Conservation (phyloP, 37 sponge, comb jelly and placozoan genomes). For the Spongilla lacustris region DNA sequence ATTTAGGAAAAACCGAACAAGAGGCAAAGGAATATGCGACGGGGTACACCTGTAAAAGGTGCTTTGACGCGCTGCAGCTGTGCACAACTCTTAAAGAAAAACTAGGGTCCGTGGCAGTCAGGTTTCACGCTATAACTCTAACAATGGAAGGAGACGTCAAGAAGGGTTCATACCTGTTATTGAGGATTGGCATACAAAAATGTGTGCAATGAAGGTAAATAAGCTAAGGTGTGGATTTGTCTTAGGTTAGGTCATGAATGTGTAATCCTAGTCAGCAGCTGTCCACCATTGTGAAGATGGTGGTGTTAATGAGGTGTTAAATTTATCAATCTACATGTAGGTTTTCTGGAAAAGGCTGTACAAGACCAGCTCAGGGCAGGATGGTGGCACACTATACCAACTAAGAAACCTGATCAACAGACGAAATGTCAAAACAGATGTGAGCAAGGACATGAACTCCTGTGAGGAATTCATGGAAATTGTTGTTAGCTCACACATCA, state of each 20-base stretch:
- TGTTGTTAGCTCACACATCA: slow-evolving; percentile 19
- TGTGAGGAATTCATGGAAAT: slow-evolving; percentile 28
- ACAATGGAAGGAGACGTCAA: background rate
- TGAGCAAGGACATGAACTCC: slow-evolving; percentile 13
- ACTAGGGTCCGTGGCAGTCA: slow-evolving; percentile 15
- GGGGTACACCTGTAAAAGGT: background rate
- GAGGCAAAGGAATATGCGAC: background rate
- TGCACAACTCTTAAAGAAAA: background rate
- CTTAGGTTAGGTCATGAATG: slow-evolving; percentile 1
- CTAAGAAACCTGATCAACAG: slow-evolving; percentile 52
- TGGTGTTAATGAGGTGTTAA: no score
- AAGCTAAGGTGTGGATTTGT: background rate
- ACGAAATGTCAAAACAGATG: slow-evolving; percentile 22
- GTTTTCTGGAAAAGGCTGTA: slow-evolving; percentile 60
- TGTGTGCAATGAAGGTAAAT: slow-evolving; percentile 1
- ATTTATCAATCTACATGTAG: slow-evolving; percentile 8
- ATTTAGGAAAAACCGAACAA: background rate
- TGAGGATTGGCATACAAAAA: slow-evolving; percentile 58
- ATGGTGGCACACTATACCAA: slow-evolving; percentile 44
- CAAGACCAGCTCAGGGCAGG: background rate
- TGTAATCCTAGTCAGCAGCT: background rate
- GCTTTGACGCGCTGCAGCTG: background rate
- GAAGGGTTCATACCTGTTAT: slow-evolving; percentile 37
- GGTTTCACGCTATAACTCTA: slow-evolving; percentile 4
- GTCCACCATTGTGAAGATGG: background rate